These are phyloP conservation scores for Heteronetta atricapilla DNA, from an alignment of 2,113 vertebrate genomes.

Conservation along the genomic window DNA sequence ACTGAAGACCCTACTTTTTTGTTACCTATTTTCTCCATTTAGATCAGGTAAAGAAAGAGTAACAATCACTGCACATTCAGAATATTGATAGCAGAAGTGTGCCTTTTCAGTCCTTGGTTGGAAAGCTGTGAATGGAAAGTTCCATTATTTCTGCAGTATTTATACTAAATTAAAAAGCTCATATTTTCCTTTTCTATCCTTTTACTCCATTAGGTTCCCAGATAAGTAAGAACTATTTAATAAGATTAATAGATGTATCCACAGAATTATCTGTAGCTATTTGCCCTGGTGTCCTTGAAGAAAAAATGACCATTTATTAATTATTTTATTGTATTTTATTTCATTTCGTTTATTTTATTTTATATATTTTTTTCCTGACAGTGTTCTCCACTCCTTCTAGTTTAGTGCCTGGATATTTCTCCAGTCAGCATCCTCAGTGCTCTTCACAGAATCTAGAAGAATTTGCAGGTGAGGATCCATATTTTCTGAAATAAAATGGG, in stretches of 20 bases:
- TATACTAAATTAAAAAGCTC: neutral
- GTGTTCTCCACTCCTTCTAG: neutral
- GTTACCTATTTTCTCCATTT: neutral
- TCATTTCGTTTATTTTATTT: too few species aligned
- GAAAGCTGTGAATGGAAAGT: neutral
- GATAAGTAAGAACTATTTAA: neutral
- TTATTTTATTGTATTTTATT: too few species aligned
- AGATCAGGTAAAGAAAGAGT: too few species aligned
- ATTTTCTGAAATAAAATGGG: neutral
- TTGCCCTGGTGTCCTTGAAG: neutral
- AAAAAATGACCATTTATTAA: neutral
- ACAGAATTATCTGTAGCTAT: neutral
- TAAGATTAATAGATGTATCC: neutral
- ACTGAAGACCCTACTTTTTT: neutral
- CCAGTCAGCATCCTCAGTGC: neutral
- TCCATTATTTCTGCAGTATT: neutral
- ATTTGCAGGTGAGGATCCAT: neutral
- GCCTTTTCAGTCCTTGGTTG: neutral
- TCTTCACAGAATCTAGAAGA: neutral
- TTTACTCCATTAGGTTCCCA: neutral
- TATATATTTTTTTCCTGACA: neutral
- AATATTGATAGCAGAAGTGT: neutral
- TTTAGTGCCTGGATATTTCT: neutral
- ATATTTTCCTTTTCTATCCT: neutral
- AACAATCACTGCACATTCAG: neutral